Conservation (phyloP, 2,888 invertebrate species). For the Thera obeliscata region DNA sequence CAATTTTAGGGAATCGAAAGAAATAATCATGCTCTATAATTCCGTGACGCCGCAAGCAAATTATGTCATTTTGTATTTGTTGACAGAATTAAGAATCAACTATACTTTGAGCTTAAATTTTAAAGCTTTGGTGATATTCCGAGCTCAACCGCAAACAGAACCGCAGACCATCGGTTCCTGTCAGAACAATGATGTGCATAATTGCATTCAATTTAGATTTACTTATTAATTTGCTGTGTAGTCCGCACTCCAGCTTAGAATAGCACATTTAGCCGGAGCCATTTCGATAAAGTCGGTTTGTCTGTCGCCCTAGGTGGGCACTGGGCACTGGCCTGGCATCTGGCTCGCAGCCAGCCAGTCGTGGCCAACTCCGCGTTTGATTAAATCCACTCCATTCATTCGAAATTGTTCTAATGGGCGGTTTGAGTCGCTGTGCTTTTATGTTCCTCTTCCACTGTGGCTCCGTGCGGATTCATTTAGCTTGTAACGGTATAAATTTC, state of each 20-base stretch:
- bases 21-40: no score
- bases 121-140: no score
- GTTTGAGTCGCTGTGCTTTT: slow-evolving; percentile 11
- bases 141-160: no score
- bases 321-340: neutral
- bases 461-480: no score
- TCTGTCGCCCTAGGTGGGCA: slow-evolving; percentile 5
- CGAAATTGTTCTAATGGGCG: slow-evolving; percentile 35
- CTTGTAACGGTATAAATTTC: neutral
- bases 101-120: no score
- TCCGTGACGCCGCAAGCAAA: no score
- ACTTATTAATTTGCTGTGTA: neutral
- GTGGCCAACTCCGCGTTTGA: slow-evolving; percentile 37
- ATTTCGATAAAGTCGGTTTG: neutral
- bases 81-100: no score
- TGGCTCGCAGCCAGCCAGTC: slow-evolving; percentile 40
- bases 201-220: neutral
- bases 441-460: neutral
- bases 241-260: neutral
- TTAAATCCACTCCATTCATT: slow-evolving; percentile 49
- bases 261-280: slow-evolving; percentile 8
- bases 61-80: no score
- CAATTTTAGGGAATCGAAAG: no score
- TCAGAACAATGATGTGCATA: neutral
- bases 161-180: no score